phyloP scores from a whole-genome alignment of 2,113 vertebrate species.

The Typhlomys cinereus region DNA sequence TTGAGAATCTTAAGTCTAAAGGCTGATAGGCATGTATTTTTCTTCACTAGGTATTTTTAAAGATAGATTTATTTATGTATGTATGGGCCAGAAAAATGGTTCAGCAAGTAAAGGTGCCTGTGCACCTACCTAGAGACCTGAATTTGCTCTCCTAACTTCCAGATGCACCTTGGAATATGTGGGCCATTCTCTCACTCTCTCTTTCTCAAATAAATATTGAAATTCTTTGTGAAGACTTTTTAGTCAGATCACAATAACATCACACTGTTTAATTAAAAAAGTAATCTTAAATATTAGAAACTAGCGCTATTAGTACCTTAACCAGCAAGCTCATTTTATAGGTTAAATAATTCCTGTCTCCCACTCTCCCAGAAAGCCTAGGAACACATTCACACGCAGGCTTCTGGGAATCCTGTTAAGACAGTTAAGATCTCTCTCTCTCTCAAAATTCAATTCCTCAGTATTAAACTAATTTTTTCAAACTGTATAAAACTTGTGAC shows the following conservation, averaged over 20 bases:
- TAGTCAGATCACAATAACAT: slow-evolving; percentile 18
- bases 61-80: too few species aligned
- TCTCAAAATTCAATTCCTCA: slow-evolving; percentile 35
- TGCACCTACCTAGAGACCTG: not conserved
- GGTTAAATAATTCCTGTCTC: slow-evolving; percentile 7
- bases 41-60: slow-evolving; percentile 28
- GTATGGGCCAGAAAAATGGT: not conserved
- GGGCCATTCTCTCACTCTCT: too few species aligned
- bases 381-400: slow-evolving; percentile 18
- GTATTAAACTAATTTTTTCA: slow-evolving; percentile 14
- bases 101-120: not conserved
- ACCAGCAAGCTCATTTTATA: slow-evolving; percentile 10
- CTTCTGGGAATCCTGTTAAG: not conserved
- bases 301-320: slow-evolving; percentile 36
- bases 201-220: too few species aligned
- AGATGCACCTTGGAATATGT: too few species aligned
- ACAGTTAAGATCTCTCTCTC: slow-evolving; percentile 11
- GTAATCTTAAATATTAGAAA: slow-evolving; percentile 4
- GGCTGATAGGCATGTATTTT: not conserved
- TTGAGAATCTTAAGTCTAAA: not conserved
- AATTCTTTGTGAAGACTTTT: slow-evolving; percentile 52
- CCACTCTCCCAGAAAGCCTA: not conserved
- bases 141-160: not conserved
- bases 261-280: slow-evolving; percentile 45
- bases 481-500: slow-evolving; percentile 31